phyloP scores from a whole-genome alignment of 1,140 invertebrate species.

The Scaptomyza hsui region DNA sequence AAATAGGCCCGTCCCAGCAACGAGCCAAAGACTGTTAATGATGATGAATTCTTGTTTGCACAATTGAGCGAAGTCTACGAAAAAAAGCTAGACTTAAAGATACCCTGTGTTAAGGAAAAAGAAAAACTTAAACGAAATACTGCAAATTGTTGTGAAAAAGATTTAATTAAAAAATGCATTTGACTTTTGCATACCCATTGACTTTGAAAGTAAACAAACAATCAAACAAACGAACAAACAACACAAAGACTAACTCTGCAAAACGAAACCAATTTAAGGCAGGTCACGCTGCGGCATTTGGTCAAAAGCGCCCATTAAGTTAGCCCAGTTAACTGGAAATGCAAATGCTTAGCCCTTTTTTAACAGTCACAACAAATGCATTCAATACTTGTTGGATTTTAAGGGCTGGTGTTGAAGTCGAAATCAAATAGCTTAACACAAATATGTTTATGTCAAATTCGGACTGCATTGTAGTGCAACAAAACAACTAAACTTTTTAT shows the following conservation, averaged over 20 bases:
- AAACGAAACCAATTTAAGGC: conserved; percentile 8
- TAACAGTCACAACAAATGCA: conserved; percentile 4
- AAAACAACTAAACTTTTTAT: neutral
- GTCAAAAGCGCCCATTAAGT: conserved; percentile 17
- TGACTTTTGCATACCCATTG: neutral
- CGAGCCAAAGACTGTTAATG: conserved; percentile 5
- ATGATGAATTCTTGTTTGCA: conserved; percentile 27
- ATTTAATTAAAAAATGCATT: neutral
- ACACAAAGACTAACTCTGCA: neutral
- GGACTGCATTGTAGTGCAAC: neutral
- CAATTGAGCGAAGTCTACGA: neutral
- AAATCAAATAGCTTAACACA: neutral
- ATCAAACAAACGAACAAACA: neutral
- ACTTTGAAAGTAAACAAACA: neutral
- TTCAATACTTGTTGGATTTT: neutral
- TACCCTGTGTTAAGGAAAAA: neutral
- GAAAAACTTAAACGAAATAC: too few relatives aligned
- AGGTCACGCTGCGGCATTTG: conserved; percentile 20
- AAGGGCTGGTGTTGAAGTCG: neutral
- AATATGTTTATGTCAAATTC: conserved; percentile 6
- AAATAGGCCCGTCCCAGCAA: too few relatives aligned
- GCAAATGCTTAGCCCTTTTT: conserved; percentile 44
- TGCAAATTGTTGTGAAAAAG: too few relatives aligned
- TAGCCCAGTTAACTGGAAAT: conserved; percentile 31
- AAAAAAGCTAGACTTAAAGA: neutral